Percentiles rank a stretch among this genome's conserved stretches.
These are phyloP conservation scores for Lepisosteus osseus DNA, from an alignment of 2,113 vertebrate species.

Conservation along the genomic window DNA sequence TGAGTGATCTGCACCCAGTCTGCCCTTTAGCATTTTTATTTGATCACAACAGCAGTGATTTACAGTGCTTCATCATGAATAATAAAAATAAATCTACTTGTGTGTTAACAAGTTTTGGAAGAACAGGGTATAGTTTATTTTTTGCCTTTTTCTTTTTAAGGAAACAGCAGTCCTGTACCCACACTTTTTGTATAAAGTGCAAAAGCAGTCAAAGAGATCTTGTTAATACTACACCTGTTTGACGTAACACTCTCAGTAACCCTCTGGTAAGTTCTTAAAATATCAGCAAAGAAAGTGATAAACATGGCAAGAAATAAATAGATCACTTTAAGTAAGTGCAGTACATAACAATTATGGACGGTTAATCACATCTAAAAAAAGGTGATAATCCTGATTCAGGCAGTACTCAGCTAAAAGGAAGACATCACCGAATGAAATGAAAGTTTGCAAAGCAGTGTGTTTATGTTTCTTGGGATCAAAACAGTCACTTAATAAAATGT, in stretches of 20 bases:
- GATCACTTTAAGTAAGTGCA: no score
- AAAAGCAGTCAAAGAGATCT: not conserved
- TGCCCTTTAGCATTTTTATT: constrained; percentile 90
- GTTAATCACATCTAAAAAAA: not conserved
- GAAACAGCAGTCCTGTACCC: no score
- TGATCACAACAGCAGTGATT: constrained; percentile 79
- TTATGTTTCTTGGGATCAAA: not conserved
- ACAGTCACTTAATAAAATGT: not conserved
- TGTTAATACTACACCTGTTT: not conserved
- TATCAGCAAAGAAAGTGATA: no score
- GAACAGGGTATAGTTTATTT: constrained; percentile 27
- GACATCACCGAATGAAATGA: not conserved
- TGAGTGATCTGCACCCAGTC: constrained; percentile 84
- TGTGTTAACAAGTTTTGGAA: constrained; percentile 85
- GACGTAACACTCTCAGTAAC: no score
- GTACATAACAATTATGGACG: no score
- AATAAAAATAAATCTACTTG: constrained; percentile 77
- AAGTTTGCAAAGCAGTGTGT: not conserved
- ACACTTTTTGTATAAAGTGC: not conserved
- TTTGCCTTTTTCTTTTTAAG: no score
- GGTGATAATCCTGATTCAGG: not conserved
- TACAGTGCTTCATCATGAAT: constrained; percentile 79
- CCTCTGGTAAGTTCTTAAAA: no score
- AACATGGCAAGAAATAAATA: no score
- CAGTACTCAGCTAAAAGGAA: not conserved